phyloP scores from a whole-genome alignment of 2,797 vertebrate genomes.

The Perodicticus potto region DNA sequence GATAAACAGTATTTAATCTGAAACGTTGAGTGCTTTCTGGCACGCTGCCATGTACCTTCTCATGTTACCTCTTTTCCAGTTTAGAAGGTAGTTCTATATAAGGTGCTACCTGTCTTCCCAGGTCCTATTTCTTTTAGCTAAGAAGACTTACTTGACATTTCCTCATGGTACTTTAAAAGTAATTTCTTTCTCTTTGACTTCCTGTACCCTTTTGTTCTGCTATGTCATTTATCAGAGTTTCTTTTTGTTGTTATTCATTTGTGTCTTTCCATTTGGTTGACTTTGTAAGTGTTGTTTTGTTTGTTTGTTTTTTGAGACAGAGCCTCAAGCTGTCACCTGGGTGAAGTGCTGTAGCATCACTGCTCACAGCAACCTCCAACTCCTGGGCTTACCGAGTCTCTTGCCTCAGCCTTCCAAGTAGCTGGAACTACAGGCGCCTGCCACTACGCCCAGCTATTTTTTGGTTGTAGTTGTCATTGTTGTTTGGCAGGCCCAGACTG shows the following conservation, averaged over 20 bases:
- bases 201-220: neutral
- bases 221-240: neutral
- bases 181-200: conserved; percentile 24
- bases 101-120: neutral
- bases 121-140: conserved; percentile 2
- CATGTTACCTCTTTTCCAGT: neutral
- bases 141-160: conserved; percentile 46
- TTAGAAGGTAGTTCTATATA: neutral
- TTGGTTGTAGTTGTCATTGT: too few species aligned
- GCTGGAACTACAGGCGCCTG: too few species aligned
- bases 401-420: too few species aligned
- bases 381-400: too few species aligned
- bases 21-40: conserved; percentile 10
- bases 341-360: too few species aligned
- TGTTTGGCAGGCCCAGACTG: too few species aligned
- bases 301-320: too few species aligned
- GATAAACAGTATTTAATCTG: conserved; percentile 45
- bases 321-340: too few species aligned
- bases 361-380: too few species aligned
- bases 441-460: too few species aligned
- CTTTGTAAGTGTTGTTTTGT: neutral
- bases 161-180: conserved; percentile 1
- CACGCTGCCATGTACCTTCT: neutral
- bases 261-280: neutral
- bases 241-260: conserved; percentile 22